These are phyloP conservation scores for Graphium colonna DNA, from an alignment of 2,888 invertebrate species.

Conservation along the genomic window DNA sequence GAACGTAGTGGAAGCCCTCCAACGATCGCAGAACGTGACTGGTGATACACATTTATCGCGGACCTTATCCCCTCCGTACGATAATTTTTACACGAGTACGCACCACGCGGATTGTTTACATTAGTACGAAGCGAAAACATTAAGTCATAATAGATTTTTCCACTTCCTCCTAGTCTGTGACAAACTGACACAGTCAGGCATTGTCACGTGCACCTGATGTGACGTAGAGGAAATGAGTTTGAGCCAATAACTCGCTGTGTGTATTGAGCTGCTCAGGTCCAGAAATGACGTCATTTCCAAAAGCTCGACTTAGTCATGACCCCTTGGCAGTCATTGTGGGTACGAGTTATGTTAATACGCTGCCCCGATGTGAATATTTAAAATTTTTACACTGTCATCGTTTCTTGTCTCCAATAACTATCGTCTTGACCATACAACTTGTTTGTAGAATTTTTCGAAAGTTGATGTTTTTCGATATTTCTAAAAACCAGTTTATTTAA, in stretches of 20 bases:
- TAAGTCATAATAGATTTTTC: conserved; percentile 26
- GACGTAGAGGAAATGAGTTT: conserved; percentile 17
- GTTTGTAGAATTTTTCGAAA: neutral
- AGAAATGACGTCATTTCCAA: conserved; percentile 52
- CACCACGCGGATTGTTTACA: too few relatives aligned
- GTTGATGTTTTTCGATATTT: too few relatives aligned
- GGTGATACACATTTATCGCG: conserved; percentile 1
- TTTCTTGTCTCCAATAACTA: neutral
- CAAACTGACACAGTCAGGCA: conserved; percentile 20
- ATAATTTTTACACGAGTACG: conserved; percentile 3
- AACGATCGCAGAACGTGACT: too few relatives aligned
- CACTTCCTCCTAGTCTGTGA: conserved; percentile 20
- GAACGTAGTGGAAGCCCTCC: conserved; percentile 3
- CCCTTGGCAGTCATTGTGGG: conserved; percentile 28
- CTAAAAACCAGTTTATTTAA: too few relatives aligned
- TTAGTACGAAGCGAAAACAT: too few relatives aligned
- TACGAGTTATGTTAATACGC: conserved; percentile 23
- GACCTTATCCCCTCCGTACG: conserved; percentile 4
- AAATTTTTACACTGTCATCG: conserved; percentile 28
- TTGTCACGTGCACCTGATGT: conserved; percentile 13
- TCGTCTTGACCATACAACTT: conserved; percentile 26
- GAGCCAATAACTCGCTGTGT: conserved; percentile 27
- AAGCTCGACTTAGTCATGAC: conserved; percentile 36
- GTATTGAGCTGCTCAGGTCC: conserved; percentile 43
- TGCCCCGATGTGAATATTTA: conserved; percentile 25